Base-by-base conservation (phyloP, 2,888 invertebrate genomes). In the Drosophila cracens region DNA sequence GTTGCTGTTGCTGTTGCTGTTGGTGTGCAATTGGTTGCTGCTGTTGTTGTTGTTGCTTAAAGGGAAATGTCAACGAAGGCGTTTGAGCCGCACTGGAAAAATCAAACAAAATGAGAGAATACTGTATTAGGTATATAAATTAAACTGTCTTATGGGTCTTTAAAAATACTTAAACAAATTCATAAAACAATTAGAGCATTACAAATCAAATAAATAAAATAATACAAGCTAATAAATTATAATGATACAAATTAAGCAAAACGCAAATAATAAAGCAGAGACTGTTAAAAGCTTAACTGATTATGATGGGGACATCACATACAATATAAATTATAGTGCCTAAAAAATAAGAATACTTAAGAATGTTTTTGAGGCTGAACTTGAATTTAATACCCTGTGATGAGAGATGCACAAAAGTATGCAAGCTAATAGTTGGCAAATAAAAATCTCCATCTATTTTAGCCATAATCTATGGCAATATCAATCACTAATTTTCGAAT, bases 51-150 rank as follows among this genome's bases (percentile, higher is more conserved):
- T 74, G 78, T 73, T 13, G 57, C 58, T 38, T 93, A 87, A 95
- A 95, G 90, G 95, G 95, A 93, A 95, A 94, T 89, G 95, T 94
- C 82, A 95, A 93, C 83, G 94, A 49, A 29, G 66, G 25, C 27
- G 83, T 11, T 52, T 54, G 18, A 27, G 73, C 43, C 33, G 52
- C 67, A 65, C 79, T 79, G 70, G 36, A 81, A 80, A 21, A 25
- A 43, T 43, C 18, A 60, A 1, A 33, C 25, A 7, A 29, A 51
- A 63, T 11, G 6, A 21, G 29, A 34, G 29, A 49, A 34, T 29
- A n/a, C 4, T 13, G 2, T 40, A 34, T 62, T 11, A 61, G 21
- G 36, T 36, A 29, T 40, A 31, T 25, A 33, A 10, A 52, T 6
- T 29, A 10, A 36, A 33, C 33, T 18, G 11, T 43, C 25, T 21